Conservation (phyloP, 2,888 invertebrate species). For the Bedellia somnulentella region DNA sequence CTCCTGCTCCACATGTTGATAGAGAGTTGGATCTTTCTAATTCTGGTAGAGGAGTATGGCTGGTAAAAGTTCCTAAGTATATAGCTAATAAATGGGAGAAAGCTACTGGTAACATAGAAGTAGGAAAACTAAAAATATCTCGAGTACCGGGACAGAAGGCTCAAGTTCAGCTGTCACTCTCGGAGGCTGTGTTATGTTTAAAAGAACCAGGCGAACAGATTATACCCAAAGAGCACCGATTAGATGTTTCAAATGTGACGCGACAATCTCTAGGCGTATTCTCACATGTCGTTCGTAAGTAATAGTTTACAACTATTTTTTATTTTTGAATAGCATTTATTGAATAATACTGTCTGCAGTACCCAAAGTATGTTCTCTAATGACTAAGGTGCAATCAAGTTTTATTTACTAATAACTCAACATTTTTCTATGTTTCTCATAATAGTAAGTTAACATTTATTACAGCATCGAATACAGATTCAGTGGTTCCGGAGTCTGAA, state of each 20-base stretch:
- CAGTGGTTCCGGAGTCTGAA: conserved; percentile 75
- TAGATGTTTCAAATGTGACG: conserved; percentile 89
- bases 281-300: conserved; percentile 79
- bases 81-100: conserved; percentile 95
- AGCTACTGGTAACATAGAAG: conserved; percentile 87
- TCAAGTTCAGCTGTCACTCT: conserved; percentile 84
- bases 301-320: conserved; percentile 4
- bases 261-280: conserved; percentile 92
- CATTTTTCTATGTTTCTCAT: no score
- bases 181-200: conserved; percentile 77
- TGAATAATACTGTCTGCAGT: no score
- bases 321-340: conserved; percentile 2
- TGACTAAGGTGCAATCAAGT: no score
- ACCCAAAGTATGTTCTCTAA: no score
- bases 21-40: conserved; percentile 86
- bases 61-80: conserved; percentile 96
- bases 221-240: conserved; percentile 89
- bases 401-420: no score
- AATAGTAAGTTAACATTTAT: neutral
- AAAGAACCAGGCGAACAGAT: conserved; percentile 76
- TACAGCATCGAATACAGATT: conserved; percentile 65
- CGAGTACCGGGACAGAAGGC: conserved; percentile 80
- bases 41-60: conserved; percentile 91
- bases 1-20: conserved; percentile 62
- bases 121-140: conserved; percentile 88